phyloP scores from a whole-genome alignment of 2,113 vertebrate genomes.

The Rhynchomys soricoides region DNA sequence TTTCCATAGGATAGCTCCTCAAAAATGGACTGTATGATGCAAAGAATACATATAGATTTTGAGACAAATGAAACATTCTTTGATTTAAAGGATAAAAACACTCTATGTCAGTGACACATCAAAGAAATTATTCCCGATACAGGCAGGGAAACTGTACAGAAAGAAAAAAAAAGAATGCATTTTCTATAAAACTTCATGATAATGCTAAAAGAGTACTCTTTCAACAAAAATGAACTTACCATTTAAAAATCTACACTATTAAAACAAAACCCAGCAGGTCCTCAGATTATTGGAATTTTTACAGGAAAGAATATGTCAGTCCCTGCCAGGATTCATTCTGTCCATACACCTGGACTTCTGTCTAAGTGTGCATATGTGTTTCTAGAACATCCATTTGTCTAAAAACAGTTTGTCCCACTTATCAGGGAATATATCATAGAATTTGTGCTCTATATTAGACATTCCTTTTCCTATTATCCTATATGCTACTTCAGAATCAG shows the following conservation, averaged over 20 bases:
- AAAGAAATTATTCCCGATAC: not conserved
- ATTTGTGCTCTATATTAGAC: not conserved
- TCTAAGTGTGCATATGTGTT: not conserved
- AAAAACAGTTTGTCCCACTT: not conserved
- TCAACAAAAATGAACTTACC: not conserved
- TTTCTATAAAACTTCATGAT: not conserved
- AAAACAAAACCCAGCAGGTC: not conserved
- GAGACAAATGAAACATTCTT: not conserved
- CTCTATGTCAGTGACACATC: not conserved
- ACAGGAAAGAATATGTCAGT: not conserved
- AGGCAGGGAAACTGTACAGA: not conserved
- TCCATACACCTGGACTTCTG: not conserved
- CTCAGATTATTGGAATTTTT: not conserved
- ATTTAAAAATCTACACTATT: not conserved
- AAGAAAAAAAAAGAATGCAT: not conserved
- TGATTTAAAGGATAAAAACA: not conserved
- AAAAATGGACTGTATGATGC: slow-evolving; percentile 5
- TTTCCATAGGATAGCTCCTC: slow-evolving; percentile 13
- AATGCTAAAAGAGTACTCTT: not conserved
- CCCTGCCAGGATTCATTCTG: not conserved
- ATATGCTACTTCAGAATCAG: not conserved
- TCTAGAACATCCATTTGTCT: not conserved
- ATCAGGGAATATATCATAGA: not conserved
- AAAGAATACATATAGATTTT: not conserved
- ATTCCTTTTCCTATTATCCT: not conserved